These are phyloP conservation scores for Danionella dracula DNA, from an alignment of 2,797 vertebrate species.

Conservation along the genomic window DNA sequence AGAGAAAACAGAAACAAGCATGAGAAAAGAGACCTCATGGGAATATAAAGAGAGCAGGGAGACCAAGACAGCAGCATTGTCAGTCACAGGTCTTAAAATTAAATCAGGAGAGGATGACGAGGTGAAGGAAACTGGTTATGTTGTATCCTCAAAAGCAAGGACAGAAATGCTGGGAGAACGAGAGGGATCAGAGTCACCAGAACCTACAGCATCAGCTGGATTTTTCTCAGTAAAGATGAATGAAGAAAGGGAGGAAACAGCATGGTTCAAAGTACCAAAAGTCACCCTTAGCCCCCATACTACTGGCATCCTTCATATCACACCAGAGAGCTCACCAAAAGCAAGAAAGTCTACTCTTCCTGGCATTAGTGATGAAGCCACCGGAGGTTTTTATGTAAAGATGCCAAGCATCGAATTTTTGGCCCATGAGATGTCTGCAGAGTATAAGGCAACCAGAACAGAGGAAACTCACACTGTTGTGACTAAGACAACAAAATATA, in stretches of 20 bases:
- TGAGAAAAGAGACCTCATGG: constrained; percentile 46
- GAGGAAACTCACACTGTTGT: constrained; percentile 53
- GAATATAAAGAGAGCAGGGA: constrained; percentile 33
- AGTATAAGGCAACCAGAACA: constrained; percentile 53
- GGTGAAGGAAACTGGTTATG: constrained; percentile 5
- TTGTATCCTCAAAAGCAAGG: constrained; percentile 67
- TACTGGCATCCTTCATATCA: constrained; percentile 66
- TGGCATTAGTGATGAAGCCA: constrained; percentile 54
- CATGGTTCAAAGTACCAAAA: constrained; percentile 78
- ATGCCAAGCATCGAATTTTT: constrained; percentile 69
- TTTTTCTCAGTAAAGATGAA: constrained; percentile 51
- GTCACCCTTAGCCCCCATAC: constrained; percentile 73
- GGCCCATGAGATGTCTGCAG: constrained; percentile 54
- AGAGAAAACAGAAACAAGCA: constrained; percentile 43
- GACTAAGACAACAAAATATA: constrained; percentile 63
- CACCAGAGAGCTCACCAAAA: constrained; percentile 63
- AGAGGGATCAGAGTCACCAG: constrained; percentile 62
- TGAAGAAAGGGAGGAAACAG: constrained; percentile 62
- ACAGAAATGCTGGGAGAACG: constrained; percentile 62
- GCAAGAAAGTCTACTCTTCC: constrained; percentile 55
- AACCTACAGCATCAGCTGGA: constrained; percentile 50
- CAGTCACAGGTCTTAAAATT: constrained; percentile 51
- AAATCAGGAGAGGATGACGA: constrained; percentile 40
- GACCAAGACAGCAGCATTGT: constrained; percentile 49
- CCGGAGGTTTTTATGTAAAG: constrained; percentile 67